A percentile compares a stretch with the other conserved stretches of the same genome.
phyloP scores from a whole-genome alignment of 2,797 vertebrate species.

The Karalla daura region DNA sequence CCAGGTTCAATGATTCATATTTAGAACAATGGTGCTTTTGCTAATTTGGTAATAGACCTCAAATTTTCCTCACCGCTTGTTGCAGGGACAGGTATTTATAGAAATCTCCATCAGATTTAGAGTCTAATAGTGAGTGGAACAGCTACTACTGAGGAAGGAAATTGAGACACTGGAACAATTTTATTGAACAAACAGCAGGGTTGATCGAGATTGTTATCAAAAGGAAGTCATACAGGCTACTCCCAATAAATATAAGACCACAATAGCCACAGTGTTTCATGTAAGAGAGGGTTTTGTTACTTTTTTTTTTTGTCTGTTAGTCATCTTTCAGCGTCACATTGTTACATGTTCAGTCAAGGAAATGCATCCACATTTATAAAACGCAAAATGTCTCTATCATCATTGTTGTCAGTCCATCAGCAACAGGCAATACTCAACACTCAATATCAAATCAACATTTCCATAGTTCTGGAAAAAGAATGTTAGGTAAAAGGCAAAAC shows the following conservation, averaged over 20 bases:
- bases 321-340: not conserved
- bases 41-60: not conserved
- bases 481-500: not conserved
- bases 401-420: not conserved
- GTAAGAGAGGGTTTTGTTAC: not conserved
- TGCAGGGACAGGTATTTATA: conserved; percentile 12
- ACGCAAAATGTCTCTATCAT: not conserved
- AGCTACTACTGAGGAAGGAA: conserved; percentile 57
- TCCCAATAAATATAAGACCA: conserved; percentile 59
- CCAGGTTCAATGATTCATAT: not conserved
- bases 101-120: conserved; percentile 22
- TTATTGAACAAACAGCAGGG: conserved; percentile 53
- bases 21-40: not conserved
- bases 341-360: not conserved
- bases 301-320: conserved; percentile 3
- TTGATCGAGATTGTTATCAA: conserved; percentile 58
- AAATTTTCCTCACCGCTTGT: not conserved
- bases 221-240: conserved; percentile 64
- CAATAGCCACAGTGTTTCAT: conserved; percentile 41
- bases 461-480: not conserved
- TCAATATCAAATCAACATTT: not conserved
- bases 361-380: not conserved
- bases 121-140: conserved; percentile 31
- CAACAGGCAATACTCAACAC: too few relatives aligned
- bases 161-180: conserved; percentile 50